Evolutionary conservation across 2,888 invertebrate genomes (phyloP), one percentile per base, ranked within the genome.

Genomic region (Eupithecia dodoneata): DNA sequence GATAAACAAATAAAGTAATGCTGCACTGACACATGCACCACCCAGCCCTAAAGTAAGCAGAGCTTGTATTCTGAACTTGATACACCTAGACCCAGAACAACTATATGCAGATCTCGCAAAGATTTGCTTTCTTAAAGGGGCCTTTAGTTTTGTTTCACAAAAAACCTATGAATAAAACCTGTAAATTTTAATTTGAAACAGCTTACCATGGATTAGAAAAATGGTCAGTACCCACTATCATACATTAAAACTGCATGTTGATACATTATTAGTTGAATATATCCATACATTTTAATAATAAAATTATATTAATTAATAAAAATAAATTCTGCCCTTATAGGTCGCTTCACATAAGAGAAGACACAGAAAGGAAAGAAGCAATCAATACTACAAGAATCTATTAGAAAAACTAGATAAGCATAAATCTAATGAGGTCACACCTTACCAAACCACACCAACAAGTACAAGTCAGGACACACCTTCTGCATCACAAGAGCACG

Each of bases 351-450:
- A 79, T 69, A 79, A 76, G 74, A 74, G 75, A 78, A 76, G 74
- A 75, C 52, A 75, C 72, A 79, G 59, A 72, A 77, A 75, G 66
- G 66, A 74, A 55, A 75, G 7, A 72, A 63, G 59, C 15, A 70
- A 75, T 70, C 71, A 77, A 71, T 72, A 76, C 4, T 70, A 76
- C 71, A 81, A 76, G 45, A 52, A 76, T 74, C 59, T 73, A 12
- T 9, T 71, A 18, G 71, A 69, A 30, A 75, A 59, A 47, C 15
- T 59, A 47, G 52, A 59, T 63, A 69, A 75, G 42, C 18, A 63
- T 2, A 73, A 67, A 72, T 41, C 49, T 10, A 71, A 78, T 42
- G 47, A 55, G 41, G 67, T 52, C 59, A 41, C 59, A 63, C 10
- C 30, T 30, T 30, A 30, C 30, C 30, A 30, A 30, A 30, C 30